These are phyloP conservation scores for Archegozetes longisetosus DNA, from an alignment of 1,140 invertebrate genomes.

Conservation along the genomic window DNA sequence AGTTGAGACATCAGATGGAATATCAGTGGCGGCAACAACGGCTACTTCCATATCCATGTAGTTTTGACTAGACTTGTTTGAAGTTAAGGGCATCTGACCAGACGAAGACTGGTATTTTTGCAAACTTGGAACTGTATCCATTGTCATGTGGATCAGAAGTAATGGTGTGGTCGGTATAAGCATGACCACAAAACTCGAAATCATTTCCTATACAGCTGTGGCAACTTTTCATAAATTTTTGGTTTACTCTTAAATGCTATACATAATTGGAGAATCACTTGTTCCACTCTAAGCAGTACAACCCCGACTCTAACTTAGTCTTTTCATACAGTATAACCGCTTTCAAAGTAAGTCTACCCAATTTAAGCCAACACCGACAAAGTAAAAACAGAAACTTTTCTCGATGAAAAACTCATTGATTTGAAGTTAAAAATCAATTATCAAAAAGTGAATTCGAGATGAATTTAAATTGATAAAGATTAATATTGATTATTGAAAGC, in stretches of 20 bases:
- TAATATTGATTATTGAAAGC: too few species aligned
- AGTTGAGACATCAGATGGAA: neutral
- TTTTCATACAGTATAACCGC: neutral
- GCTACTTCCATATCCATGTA: neutral
- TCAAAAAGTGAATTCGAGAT: too few species aligned
- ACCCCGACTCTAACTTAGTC: neutral
- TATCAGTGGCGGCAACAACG: neutral
- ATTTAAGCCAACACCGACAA: too few species aligned
- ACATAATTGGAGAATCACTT: neutral
- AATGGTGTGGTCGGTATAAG: neutral
- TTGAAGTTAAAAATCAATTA: too few species aligned
- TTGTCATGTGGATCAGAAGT: neutral
- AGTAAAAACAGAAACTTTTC: too few species aligned
- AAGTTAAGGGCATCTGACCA: too few species aligned
- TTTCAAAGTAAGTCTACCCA: too few species aligned
- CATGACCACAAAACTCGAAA: neutral
- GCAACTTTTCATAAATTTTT: neutral
- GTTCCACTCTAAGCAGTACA: too few species aligned
- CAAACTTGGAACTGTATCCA: too few species aligned
- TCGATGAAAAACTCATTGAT: too few species aligned
- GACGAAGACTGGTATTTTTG: too few species aligned
- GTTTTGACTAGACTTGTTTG: neutral
- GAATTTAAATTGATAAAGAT: too few species aligned
- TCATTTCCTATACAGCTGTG: neutral
- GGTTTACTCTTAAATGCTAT: neutral